Evolutionary conservation across 2,888 invertebrate genomes (phyloP).

Genomic region (Eupithecia subumbrata): DNA sequence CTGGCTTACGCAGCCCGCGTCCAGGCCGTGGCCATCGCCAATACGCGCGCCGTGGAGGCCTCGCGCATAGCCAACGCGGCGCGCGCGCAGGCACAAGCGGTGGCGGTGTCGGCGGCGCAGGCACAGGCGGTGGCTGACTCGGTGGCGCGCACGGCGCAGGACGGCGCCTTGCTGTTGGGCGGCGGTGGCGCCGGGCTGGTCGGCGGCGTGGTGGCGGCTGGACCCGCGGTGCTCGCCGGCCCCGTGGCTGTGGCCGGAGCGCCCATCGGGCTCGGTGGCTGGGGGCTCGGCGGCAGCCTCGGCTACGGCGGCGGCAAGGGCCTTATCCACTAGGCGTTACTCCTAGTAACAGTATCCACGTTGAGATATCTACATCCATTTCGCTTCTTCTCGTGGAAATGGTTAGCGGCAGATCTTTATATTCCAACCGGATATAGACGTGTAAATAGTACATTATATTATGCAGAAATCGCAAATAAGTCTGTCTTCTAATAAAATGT

Average conservation of each 20-base stretch:
- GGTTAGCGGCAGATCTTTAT: conserved; percentile 73
- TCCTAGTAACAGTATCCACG: conserved; percentile 50
- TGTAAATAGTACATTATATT: conserved; percentile 53
- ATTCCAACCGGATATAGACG: conserved; percentile 61
- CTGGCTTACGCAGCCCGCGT: conserved; percentile 75
- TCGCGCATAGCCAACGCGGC: conserved; percentile 72
- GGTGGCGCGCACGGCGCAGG: conserved; percentile 67
- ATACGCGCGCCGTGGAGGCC: conserved; percentile 75
- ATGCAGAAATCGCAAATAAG: conserved; percentile 54
- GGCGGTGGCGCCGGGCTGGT: conserved; percentile 50
- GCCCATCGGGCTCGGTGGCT: conserved; percentile 43
- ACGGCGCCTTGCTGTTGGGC: conserved; percentile 52
- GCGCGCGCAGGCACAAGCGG: conserved; percentile 63
- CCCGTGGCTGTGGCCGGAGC: conserved; percentile 38
- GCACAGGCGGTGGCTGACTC: conserved; percentile 71
- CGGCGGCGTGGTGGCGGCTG: conserved; percentile 30
- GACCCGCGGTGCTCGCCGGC: conserved; percentile 36
- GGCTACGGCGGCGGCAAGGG: conserved; percentile 47
- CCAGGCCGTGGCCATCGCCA: conserved; percentile 75
- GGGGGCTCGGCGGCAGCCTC: conserved; percentile 51
- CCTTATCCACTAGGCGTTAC: conserved; percentile 39
- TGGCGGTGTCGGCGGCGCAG: conserved; percentile 67
- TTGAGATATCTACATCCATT: conserved; percentile 73
- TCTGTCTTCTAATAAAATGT: conserved; percentile 59
- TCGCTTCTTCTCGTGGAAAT: conserved; percentile 67